Conservation (phyloP, 1,140 invertebrate genomes). For the Steinernema feltiae region DNA sequence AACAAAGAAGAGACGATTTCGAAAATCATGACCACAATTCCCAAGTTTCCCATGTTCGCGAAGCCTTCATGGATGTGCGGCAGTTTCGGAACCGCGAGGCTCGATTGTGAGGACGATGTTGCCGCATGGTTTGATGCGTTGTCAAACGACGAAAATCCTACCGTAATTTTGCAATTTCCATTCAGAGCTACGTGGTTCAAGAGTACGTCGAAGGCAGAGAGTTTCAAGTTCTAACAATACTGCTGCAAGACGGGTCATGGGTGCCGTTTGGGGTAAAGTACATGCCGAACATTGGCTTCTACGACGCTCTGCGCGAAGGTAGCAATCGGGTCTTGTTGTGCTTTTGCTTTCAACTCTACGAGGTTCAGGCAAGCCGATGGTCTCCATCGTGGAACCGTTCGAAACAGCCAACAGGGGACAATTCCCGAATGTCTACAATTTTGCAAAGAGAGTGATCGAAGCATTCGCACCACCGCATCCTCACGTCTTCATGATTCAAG, state of each 20-base stretch:
- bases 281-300: not conserved
- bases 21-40: not conserved
- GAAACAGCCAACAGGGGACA: not conserved
- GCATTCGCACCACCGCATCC: not conserved
- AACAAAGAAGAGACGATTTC: not conserved
- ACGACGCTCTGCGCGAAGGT: no score
- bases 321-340: not conserved
- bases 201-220: not conserved
- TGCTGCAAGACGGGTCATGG: not conserved
- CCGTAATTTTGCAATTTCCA: not conserved
- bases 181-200: not conserved
- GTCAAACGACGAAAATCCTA: not conserved
- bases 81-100: not conserved
- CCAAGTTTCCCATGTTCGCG: not conserved
- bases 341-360: not conserved
- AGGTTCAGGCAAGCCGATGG: not conserved
- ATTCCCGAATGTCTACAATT: not conserved
- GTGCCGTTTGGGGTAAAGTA: not conserved
- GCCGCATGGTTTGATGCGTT: not conserved
- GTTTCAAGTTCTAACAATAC: not conserved
- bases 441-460: not conserved
- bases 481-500: not conserved
- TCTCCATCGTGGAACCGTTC: not conserved
- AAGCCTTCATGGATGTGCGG: not conserved
- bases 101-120: not conserved